Base-by-base conservation (phyloP, 2,113 vertebrate genomes). In the Eclectus roratus region DNA sequence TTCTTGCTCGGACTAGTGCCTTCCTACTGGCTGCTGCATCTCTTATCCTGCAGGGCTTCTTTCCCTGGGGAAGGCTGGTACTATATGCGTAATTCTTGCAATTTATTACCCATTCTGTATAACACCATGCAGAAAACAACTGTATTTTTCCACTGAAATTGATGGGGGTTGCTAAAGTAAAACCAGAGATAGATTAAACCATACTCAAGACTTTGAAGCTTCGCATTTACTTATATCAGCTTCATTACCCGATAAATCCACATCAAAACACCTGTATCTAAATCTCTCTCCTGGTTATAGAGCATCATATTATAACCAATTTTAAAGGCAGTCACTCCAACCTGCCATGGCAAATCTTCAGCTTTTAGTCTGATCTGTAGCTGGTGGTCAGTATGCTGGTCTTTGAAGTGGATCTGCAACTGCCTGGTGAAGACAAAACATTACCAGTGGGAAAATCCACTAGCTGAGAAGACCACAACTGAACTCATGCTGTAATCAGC, bases 111-210 rank as follows among this genome's bases (percentile, higher is more conserved):
- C 52, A 47, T 55, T 44, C 35, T 81, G 83, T 68, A 4, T 12
- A 76, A 55, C 1, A 47, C 12, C 2, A 0, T n/a, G 53, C 63
- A 81, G 33, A 70, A 94, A 13, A 85, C n/a, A 64, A 23, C 41
- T 65, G 82, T 37, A 53, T 91, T 85, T 81, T 66, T 6, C 71
- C 23, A 4, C 46, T 60, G 76, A 64, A 91, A 91, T 2, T 11
- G 84, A 84, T 63, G 65, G 61, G 61, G 52, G 56, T 14, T 85
- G 61, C 71, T 79, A 55, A 88, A 95, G 80, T 44, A 93, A 95
- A 92, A 86, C 73, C 77, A 91, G 55, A 88, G 31, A 88, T 27
- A 85, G 94, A 80, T 90, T 61, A 94, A 92, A 72, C 76, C 80
- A 64, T 70, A 90, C 93, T 83, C 72, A 88, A 60, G 65, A 77